phyloP scores from a whole-genome alignment of 2,888 invertebrate species.

The Tipula vernalis region DNA sequence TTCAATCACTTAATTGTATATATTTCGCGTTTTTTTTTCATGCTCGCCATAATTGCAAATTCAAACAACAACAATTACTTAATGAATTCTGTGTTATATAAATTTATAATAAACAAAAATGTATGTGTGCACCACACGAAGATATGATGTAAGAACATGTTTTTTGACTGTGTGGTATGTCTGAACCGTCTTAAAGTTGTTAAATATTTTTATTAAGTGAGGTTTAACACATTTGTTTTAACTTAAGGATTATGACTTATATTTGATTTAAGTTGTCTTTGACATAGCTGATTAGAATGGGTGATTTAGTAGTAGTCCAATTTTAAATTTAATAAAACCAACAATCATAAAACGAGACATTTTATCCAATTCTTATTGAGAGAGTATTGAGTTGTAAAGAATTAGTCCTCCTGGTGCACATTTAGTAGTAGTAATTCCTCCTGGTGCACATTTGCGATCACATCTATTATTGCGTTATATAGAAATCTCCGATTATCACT shows the following conservation, averaged over 20 bases:
- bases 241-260: background rate
- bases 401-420: no score
- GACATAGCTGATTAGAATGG: background rate
- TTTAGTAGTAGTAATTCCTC: no score
- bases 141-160: background rate
- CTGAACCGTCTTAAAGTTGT: background rate
- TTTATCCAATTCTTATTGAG: no score
- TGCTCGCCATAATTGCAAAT: background rate
- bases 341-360: no score
- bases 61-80: background rate
- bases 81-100: background rate
- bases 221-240: background rate
- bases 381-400: no score
- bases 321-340: no score
- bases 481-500: no score
- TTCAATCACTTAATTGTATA: background rate
- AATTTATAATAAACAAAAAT: background rate
- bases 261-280: background rate
- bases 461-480: no score
- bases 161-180: background rate
- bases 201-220: background rate
- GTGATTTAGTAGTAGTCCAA: no score
- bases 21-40: background rate
- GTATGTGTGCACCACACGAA: background rate
- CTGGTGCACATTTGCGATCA: no score